A percentile compares a stretch with the other conserved stretches of the same genome.
phyloP scores from a whole-genome alignment of 2,797 vertebrate genomes.

The Micrastur ruficollis region DNA sequence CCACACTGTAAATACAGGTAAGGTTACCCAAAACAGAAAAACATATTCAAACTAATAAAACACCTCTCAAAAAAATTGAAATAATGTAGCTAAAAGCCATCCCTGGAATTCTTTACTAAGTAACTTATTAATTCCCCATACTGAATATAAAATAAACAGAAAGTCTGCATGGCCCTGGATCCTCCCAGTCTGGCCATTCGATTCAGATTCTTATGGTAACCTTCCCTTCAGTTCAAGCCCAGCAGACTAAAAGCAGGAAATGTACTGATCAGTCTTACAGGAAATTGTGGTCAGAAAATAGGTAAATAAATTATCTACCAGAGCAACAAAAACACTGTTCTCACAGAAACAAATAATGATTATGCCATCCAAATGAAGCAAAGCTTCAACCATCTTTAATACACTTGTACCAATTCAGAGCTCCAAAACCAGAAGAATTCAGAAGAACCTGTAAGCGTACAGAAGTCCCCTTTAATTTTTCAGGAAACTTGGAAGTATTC shows the following conservation, averaged over 20 bases:
- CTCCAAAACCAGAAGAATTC: background rate
- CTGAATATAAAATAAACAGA: background rate
- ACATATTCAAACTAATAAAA: background rate
- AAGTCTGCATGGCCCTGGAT: background rate
- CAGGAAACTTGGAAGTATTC: background rate
- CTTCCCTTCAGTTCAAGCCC: background rate
- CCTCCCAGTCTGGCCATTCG: background rate
- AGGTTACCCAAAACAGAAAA: background rate
- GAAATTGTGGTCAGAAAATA: background rate
- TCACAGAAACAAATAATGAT: background rate
- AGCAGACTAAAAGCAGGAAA: background rate
- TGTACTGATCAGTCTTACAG: background rate
- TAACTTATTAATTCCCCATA: background rate
- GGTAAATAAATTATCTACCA: background rate
- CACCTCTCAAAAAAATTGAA: background rate
- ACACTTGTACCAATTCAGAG: background rate
- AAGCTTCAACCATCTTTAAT: background rate
- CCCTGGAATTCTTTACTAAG: background rate
- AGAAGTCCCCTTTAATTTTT: background rate
- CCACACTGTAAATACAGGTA: background rate
- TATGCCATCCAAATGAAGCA: background rate
- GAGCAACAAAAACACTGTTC: background rate
- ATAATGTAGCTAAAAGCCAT: background rate
- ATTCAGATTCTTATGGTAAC: background rate
- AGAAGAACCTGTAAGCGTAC: background rate